phyloP scores from a whole-genome alignment of 1,140 invertebrate genomes.

The Drosophila novamexicana region DNA sequence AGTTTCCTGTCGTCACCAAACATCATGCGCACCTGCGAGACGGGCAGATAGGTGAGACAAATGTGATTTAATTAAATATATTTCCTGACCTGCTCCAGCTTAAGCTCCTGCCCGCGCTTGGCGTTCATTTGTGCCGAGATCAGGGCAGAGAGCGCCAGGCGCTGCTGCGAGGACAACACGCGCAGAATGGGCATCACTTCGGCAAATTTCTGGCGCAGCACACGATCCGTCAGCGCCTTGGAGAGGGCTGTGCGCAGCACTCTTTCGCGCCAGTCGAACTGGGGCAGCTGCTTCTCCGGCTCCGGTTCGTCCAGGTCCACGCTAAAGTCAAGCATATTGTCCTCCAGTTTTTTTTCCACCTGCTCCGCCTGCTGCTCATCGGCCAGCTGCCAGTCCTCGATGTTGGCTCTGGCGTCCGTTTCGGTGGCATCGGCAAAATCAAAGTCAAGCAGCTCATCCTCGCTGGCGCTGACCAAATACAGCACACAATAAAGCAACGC shows the following conservation, averaged over 20 bases:
- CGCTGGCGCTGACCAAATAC: constrained; percentile 60
- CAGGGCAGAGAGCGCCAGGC: constrained; percentile 86
- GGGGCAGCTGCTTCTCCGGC: constrained; percentile 60
- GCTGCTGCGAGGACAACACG: constrained; percentile 86
- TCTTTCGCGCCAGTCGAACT: constrained; percentile 83
- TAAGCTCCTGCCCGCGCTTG: constrained; percentile 84
- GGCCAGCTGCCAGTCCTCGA: constrained; percentile 64
- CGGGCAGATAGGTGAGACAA: neutral
- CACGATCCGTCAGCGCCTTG: constrained; percentile 70
- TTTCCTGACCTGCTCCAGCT: constrained; percentile 85
- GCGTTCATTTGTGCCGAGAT: constrained; percentile 87
- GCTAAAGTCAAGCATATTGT: constrained; percentile 73
- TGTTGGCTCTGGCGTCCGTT: neutral
- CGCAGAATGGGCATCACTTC: constrained; percentile 88
- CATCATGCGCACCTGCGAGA: constrained; percentile 85
- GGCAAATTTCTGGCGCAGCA: constrained; percentile 84
- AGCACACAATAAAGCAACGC: constrained; percentile 76
- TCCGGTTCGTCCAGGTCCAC: constrained; percentile 71
- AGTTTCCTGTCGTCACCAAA: constrained; percentile 87
- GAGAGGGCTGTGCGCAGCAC: constrained; percentile 80
- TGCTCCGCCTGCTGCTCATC: constrained; percentile 36
- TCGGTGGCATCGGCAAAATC: constrained; percentile 69
- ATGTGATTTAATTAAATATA: neutral
- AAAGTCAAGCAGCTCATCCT: constrained; percentile 75
- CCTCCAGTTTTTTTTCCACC: constrained; percentile 57